Percentiles rank a stretch among this genome's conserved stretches.
phyloP scores from a whole-genome alignment of 64 coral and sea anemone species.

The Stichodactyla helianthus region DNA sequence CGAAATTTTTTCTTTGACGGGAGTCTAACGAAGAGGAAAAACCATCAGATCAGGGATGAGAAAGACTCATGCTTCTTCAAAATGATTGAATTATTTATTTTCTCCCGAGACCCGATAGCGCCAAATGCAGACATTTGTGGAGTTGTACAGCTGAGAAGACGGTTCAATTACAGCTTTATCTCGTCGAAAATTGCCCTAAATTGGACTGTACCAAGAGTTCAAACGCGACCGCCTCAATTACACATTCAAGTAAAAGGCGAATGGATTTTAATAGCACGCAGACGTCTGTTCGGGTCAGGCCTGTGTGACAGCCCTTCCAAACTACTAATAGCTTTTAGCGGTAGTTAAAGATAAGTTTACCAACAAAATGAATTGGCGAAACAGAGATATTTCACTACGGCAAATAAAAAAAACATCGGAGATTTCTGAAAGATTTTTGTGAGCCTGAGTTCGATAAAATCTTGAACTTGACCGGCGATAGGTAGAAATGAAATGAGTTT shows the following conservation, averaged over 20 bases:
- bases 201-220: slow-evolving; percentile 42
- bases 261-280: slow-evolving; percentile 50
- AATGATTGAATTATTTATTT: slow-evolving; percentile 30
- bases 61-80: not conserved
- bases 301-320: slow-evolving; percentile 16
- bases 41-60: slow-evolving; percentile 2
- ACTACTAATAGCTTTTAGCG: slow-evolving; percentile 19
- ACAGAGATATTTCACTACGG: slow-evolving; percentile 4
- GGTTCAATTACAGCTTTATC: slow-evolving; percentile 44
- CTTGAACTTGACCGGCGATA: not conserved
- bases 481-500: not conserved
- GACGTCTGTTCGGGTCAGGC: slow-evolving; percentile 4
- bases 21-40: not conserved
- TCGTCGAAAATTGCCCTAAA: slow-evolving; percentile 29
- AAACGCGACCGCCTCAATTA: slow-evolving; percentile 61
- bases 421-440: not conserved
- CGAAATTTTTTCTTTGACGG: not conserved
- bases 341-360: slow-evolving; percentile 27
- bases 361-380: not conserved
- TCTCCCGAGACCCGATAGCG: slow-evolving; percentile 31
- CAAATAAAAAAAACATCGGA: not conserved
- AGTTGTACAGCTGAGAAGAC: slow-evolving; percentile 24
- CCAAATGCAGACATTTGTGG: slow-evolving; percentile 11
- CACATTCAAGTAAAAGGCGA: slow-evolving; percentile 33
- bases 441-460: not conserved